Evolutionary conservation across 2,797 vertebrate species (phyloP).

Genomic region (Nannoperca australis): DNA sequence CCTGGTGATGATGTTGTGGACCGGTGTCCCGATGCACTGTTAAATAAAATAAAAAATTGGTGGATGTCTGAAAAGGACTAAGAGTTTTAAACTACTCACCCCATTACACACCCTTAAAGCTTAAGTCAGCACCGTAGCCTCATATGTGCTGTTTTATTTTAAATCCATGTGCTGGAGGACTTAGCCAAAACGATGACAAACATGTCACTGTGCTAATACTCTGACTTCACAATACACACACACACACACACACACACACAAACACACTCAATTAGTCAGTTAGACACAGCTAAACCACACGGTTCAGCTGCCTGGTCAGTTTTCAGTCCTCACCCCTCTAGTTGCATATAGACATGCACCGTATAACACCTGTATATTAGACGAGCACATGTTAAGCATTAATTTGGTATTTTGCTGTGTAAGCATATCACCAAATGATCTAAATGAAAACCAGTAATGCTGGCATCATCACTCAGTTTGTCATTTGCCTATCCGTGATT

Average conservation of each 20-base stretch:
- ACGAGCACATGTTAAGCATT: conserved; percentile 21
- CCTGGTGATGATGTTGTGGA: neutral
- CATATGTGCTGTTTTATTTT: neutral
- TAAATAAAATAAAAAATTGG: neutral
- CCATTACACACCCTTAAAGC: neutral
- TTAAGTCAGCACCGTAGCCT: neutral
- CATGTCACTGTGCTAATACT: neutral
- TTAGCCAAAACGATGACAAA: neutral
- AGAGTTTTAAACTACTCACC: neutral
- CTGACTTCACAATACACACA: neutral
- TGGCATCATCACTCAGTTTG: conserved; percentile 41
- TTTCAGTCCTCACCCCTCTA: neutral
- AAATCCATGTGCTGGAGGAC: neutral
- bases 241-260: neutral
- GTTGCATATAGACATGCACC: conserved; percentile 18
- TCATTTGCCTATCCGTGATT: conserved; percentile 15
- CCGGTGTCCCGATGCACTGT: neutral
- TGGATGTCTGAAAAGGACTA: neutral
- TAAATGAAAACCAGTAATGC: conserved; percentile 49
- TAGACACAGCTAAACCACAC: neutral
- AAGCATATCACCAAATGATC: conserved; percentile 18
- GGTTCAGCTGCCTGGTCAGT: neutral
- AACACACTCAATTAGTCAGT: neutral
- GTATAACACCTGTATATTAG: conserved; percentile 18
- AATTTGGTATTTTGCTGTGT: conserved; percentile 29